These are phyloP conservation scores for Glyphotaelius pellucidus DNA, from an alignment of 2,888 invertebrate species.

Conservation along the genomic window DNA sequence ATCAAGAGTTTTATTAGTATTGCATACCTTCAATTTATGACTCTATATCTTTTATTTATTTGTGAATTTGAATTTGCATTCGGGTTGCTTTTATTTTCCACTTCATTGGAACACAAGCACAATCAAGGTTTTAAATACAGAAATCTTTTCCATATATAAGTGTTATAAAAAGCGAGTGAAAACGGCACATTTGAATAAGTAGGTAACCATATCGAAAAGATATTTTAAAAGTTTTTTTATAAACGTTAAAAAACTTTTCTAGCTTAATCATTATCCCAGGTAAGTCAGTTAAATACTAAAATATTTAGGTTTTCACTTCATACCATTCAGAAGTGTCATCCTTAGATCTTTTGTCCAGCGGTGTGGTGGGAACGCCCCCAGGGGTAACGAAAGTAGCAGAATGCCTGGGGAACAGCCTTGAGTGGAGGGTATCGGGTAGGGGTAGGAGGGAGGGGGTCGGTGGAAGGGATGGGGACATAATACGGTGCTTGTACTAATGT, in stretches of 20 bases:
- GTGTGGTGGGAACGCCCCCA: slow-evolving; percentile 47
- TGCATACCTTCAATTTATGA: no score
- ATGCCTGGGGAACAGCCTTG: slow-evolving; percentile 21
- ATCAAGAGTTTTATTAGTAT: no score
- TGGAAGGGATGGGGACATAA: slow-evolving; percentile 28
- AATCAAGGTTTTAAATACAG: no score
- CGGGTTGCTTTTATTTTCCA: no score
- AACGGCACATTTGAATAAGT: no score
- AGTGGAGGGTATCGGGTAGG: slow-evolving; percentile 19
- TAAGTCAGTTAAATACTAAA: not conserved
- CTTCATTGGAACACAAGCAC: no score
- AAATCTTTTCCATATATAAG: no score
- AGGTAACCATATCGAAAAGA: not conserved
- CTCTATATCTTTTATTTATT: no score
- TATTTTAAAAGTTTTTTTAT: not conserved
- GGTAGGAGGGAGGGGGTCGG: slow-evolving; percentile 4
- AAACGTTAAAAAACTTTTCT: no score
- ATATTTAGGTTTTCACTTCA: not conserved
- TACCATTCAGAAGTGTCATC: not conserved
- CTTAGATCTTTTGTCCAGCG: slow-evolving; percentile 29
- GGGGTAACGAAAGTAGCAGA: slow-evolving; percentile 24
- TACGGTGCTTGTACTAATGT: slow-evolving; percentile 9
- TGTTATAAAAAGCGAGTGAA: no score
- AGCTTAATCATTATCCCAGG: not conserved
- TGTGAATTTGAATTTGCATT: no score